Base-by-base conservation (phyloP, 2,113 vertebrate species). In the Egretta garzetta region DNA sequence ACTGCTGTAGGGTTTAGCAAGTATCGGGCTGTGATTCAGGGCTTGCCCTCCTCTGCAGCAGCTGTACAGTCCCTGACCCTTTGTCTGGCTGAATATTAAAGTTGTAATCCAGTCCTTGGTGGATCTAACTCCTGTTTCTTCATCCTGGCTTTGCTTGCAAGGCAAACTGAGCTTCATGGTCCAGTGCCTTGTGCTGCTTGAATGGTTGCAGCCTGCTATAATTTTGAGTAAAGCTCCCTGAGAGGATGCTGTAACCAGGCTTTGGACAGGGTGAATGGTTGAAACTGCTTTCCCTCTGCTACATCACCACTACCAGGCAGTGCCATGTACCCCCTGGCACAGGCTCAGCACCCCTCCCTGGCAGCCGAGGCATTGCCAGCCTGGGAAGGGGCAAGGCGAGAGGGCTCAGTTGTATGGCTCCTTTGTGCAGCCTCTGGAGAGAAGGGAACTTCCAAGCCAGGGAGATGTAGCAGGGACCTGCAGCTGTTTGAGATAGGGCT, bases 321-420 rank as follows among this genome's bases (percentile, higher is more conserved):
- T 15, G 59, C 58, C 13, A 0, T 1, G 22, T 22, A 41, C 5
- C 6, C 49, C 17, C 70, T 28, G 27, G 41, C 0, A 0, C 5
- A 18, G 39, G 49, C 55, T 84, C 23, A 3, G 59, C 59, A 15
- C 47, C 60, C 7, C 23, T 60, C 18, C 24, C 30, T 53, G n/a
- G 21, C 56, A 41, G 49, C 53, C 10, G 9, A 68, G 63, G 71
- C 6, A 2, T 47, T 88, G 47, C 22, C 66, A 58, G 33, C 71
- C 67, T 80, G 87, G 60, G 33, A 37, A 28, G 50, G 85, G 24
- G 8, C 53, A 43, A 35, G 39, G 47, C 1, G 3, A 49, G 64
- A 49, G 60, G 58, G 43, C 43, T 84, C 59, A 7, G 63, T 24
- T 33, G 35, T 18, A 10, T 3, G 8, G 60, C 39, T 66, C 35